Evolutionary conservation across 2,113 vertebrate species (phyloP).

Genomic region (Sebastes fasciatus): DNA sequence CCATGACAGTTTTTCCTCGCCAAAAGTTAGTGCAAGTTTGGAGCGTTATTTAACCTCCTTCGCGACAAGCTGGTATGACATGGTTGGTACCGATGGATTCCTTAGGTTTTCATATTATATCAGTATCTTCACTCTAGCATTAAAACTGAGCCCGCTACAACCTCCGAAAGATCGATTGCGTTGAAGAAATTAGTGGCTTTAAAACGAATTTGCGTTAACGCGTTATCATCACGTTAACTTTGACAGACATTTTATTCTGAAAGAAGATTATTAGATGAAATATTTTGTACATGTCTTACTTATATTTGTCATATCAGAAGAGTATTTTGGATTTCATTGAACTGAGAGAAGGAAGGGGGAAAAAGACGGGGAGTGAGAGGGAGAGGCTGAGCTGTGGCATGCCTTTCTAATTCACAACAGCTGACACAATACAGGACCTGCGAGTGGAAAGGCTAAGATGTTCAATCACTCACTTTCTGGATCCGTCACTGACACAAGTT

Average conservation of each 20-base stretch:
- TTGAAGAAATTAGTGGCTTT: too few relatives aligned
- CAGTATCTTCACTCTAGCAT: too few relatives aligned
- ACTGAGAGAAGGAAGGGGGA: conserved; percentile 19
- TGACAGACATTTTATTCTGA: neutral
- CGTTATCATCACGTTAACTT: too few relatives aligned
- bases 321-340: conserved; percentile 22
- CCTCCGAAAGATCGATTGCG: too few relatives aligned
- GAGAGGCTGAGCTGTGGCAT: conserved; percentile 58
- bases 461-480: conserved; percentile 14
- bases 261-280: neutral
- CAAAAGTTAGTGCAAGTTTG: too few relatives aligned
- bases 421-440: conserved; percentile 80
- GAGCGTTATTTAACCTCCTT: too few relatives aligned
- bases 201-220: too few relatives aligned
- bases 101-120: too few relatives aligned
- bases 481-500: conserved; percentile 13
- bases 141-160: too few relatives aligned
- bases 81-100: too few relatives aligned
- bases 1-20: too few relatives aligned
- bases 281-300: neutral
- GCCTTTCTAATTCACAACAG: conserved; percentile 84
- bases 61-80: too few relatives aligned
- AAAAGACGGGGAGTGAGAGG: conserved; percentile 27
- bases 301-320: conserved; percentile 8
- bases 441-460: conserved; percentile 63